Evolutionary conservation across 2,113 vertebrate species (phyloP).

Genomic region (Alligator sinensis): DNA sequence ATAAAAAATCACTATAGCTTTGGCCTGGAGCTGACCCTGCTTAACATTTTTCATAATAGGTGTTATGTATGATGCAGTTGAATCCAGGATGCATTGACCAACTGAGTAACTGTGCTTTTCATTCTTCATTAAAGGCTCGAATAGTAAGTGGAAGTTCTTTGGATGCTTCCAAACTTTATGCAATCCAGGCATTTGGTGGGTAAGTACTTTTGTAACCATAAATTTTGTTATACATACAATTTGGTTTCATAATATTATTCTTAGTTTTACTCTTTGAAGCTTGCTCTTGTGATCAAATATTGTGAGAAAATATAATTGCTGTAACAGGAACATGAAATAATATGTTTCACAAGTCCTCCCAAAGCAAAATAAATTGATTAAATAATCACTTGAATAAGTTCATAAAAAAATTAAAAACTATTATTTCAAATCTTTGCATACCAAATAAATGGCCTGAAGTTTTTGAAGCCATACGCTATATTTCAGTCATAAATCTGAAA

Average conservation of each 20-base stretch:
- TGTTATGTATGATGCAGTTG: constrained; percentile 76
- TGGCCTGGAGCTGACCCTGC: constrained; percentile 85
- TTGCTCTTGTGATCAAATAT: not conserved
- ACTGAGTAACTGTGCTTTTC: constrained; percentile 24
- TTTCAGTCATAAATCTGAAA: not conserved
- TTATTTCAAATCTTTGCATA: not conserved
- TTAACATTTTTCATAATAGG: constrained; percentile 77
- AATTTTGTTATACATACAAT: not conserved
- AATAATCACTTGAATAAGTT: not conserved
- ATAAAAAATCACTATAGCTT: constrained; percentile 58
- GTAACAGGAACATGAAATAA: not conserved
- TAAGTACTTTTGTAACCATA: constrained; percentile 71
- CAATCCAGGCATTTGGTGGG: constrained; percentile 83
- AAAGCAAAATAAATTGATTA: not conserved
- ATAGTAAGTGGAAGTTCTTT: constrained; percentile 76
- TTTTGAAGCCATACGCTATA: not conserved
- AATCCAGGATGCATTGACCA: not conserved
- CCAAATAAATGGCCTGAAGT: not conserved
- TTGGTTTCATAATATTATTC: not conserved
- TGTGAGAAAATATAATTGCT: not conserved
- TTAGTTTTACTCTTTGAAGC: not conserved
- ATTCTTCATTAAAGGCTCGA: constrained; percentile 78
- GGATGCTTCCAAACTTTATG: constrained; percentile 82
- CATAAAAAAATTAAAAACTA: not conserved
- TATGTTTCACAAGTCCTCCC: not conserved